Percentiles rank a stretch among this genome's conserved stretches.
These are phyloP conservation scores for Zygogramma bicolorata DNA, from an alignment of 2,888 invertebrate genomes.

Conservation along the genomic window DNA sequence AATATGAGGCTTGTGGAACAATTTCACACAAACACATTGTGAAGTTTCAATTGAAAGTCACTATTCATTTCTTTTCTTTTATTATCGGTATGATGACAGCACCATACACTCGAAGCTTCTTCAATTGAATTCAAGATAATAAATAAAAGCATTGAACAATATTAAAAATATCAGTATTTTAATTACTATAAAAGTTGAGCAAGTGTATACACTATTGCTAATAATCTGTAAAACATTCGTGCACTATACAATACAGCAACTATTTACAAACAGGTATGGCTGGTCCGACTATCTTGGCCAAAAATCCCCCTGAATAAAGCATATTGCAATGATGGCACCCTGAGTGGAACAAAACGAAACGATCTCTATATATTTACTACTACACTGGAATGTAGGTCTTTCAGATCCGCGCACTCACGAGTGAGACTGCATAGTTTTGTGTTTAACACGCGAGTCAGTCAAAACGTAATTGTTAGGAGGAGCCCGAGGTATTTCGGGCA, in stretches of 20 bases:
- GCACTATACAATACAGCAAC: slow-evolving; percentile 50
- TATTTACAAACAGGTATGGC: slow-evolving; percentile 56
- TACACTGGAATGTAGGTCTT: slow-evolving; percentile 59
- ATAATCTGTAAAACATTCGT: slow-evolving; percentile 50
- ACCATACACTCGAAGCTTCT: slow-evolving; percentile 64
- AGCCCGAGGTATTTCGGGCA: slow-evolving; percentile 77
- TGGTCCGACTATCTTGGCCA: slow-evolving; percentile 37
- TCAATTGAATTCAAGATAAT: slow-evolving; percentile 52
- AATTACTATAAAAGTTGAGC: slow-evolving; percentile 62
- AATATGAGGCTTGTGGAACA: too few species aligned
- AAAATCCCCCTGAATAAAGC: slow-evolving; percentile 48
- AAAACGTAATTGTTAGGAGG: slow-evolving; percentile 80
- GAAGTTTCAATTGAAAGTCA: slow-evolving; percentile 16
- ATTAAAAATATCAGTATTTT: slow-evolving; percentile 55
- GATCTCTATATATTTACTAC: slow-evolving; percentile 50
- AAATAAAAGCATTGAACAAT: slow-evolving; percentile 57
- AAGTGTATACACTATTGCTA: slow-evolving; percentile 65
- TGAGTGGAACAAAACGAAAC: slow-evolving; percentile 61
- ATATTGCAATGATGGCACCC: slow-evolving; percentile 67
- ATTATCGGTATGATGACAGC: slow-evolving; percentile 61
- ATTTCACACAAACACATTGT: too few species aligned
- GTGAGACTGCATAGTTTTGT: slow-evolving; percentile 64
- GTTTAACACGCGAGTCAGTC: slow-evolving; percentile 64
- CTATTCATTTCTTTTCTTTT: slow-evolving; percentile 44
- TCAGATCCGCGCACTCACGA: slow-evolving; percentile 54